A percentile compares a stretch with the other conserved stretches of the same genome.
phyloP scores from a whole-genome alignment of 2,113 vertebrate species.

The Castor canadensis region DNA sequence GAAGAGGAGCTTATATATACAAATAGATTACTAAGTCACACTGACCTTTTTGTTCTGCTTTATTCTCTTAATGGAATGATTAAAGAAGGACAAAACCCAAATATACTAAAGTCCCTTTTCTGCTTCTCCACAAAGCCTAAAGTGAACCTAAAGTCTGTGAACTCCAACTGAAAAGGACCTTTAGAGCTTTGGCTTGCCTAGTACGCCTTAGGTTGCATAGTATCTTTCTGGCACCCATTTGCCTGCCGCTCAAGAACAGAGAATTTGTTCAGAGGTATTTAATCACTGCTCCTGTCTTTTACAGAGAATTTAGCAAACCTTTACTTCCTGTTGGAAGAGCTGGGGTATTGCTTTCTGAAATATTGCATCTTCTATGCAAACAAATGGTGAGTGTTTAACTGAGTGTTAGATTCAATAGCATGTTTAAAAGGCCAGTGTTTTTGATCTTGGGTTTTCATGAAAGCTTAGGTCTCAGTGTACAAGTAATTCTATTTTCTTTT shows the following conservation, averaged over 20 bases:
- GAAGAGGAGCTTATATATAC: background rate
- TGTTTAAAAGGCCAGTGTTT: background rate
- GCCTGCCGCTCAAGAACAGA: background rate
- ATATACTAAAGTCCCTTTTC: background rate
- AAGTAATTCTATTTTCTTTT: slow-evolving; percentile 18
- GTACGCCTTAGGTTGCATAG: background rate
- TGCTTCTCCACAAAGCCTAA: background rate
- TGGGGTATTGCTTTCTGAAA: slow-evolving; percentile 96
- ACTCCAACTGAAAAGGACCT: background rate
- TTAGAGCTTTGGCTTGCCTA: background rate
- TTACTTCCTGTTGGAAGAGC: slow-evolving; percentile 98
- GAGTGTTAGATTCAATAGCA: background rate
- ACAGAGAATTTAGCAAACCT: slow-evolving; percentile 98
- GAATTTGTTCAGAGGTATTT: background rate
- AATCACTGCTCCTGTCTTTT: slow-evolving; percentile 73
- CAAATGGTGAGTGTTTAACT: slow-evolving; percentile 92
- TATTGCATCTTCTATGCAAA: slow-evolving; percentile 99
- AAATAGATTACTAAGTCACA: background rate
- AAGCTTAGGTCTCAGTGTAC: background rate
- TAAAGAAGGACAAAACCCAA: background rate
- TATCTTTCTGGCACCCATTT: background rate
- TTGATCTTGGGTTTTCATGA: background rate
- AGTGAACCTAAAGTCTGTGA: background rate
- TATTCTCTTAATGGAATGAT: background rate
- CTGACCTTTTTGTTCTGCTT: background rate